phyloP scores from a whole-genome alignment of 2,113 vertebrate species.

The Otus sunia region DNA sequence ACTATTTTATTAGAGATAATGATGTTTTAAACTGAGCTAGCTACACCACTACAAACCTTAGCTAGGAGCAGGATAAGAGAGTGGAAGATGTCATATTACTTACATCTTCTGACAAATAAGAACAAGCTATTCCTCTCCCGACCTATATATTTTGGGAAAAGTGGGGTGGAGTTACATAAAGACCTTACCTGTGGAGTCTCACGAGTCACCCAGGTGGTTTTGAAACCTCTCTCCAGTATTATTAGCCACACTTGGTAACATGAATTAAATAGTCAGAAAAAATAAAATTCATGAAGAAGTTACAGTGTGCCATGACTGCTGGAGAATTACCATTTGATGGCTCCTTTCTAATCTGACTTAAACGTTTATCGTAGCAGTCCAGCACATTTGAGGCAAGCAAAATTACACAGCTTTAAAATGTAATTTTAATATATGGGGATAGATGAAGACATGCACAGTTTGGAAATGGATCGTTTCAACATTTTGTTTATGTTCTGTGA shows the following conservation, averaged over 20 bases:
- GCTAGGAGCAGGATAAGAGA: not conserved
- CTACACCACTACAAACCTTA: not conserved
- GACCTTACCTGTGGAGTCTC: not conserved
- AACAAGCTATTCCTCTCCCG: not conserved
- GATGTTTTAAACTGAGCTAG: not conserved
- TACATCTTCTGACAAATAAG: not conserved
- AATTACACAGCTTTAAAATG: not conserved
- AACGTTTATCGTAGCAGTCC: not conserved
- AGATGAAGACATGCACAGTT: not conserved
- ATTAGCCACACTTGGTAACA: not conserved
- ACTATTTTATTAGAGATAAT: not conserved
- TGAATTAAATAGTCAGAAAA: not conserved
- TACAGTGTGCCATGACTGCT: not conserved
- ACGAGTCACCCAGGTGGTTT: not conserved
- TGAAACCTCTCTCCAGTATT: not conserved
- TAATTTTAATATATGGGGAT: not conserved
- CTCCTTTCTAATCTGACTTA: not conserved
- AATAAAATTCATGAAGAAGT: not conserved
- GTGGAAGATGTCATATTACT: not conserved
- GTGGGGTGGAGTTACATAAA: fast-evolving
- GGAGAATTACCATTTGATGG: not conserved
- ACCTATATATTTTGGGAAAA: not conserved
- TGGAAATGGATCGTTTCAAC: not conserved
- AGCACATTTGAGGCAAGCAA: not conserved
- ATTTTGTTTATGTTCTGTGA: not conserved